Conservation (phyloP, 2,113 vertebrate genomes). For the Oenanthe melanoleuca region DNA sequence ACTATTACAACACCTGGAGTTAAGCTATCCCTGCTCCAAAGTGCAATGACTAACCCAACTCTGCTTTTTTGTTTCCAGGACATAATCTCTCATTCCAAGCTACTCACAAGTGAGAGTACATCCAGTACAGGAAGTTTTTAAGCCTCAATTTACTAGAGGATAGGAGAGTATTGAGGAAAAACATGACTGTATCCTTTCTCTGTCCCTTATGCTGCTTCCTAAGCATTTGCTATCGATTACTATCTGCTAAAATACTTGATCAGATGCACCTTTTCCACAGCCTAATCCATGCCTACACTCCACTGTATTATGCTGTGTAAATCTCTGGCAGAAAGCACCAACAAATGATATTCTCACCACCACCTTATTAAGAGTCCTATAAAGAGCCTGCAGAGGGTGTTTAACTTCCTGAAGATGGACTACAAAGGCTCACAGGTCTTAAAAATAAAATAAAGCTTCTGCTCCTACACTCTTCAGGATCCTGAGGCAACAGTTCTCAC, state of each 20-base stretch:
- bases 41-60: rapidly evolving
- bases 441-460: slow-evolving; percentile 24
- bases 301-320: neutral
- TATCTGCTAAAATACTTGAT: neutral
- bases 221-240: neutral
- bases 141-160: neutral
- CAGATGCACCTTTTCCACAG: neutral
- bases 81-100: neutral
- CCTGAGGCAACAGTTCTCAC: neutral
- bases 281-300: neutral
- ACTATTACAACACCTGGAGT: neutral
- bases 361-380: neutral
- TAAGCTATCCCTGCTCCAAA: neutral
- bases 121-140: neutral
- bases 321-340: slow-evolving; percentile 6
- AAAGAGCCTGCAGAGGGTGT: neutral
- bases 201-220: neutral
- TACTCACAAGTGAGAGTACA: neutral
- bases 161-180: neutral
- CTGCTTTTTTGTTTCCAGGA: neutral
- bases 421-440: neutral
- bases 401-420: neutral
- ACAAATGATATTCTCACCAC: neutral
- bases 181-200: neutral
- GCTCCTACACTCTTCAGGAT: rapidly evolving